These are phyloP conservation scores for Rotaria sp. DNA, from an alignment of 2,888 invertebrate genomes.

Conservation along the genomic window DNA sequence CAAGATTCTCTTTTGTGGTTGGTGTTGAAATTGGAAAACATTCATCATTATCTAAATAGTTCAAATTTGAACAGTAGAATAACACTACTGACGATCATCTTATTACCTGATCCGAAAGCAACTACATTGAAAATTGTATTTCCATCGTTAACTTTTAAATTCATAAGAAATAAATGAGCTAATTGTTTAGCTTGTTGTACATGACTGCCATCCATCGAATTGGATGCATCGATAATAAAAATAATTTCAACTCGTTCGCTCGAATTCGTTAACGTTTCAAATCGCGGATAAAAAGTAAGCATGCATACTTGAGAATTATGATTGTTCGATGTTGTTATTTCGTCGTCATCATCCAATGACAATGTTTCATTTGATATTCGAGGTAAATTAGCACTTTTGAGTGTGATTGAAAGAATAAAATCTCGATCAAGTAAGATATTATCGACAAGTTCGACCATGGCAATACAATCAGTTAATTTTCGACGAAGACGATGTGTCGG, in stretches of 20 bases:
- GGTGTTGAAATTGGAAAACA: neutral
- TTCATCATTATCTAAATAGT: conserved; percentile 25
- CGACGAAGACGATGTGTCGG: conserved; percentile 50
- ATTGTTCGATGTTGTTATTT: conserved; percentile 42
- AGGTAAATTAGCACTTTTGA: conserved; percentile 56
- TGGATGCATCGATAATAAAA: conserved; percentile 55
- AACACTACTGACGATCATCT: neutral
- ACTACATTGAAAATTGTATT: neutral
- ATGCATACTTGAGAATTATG: conserved; percentile 31
- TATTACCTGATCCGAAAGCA: conserved; percentile 1
- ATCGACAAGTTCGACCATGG: conserved; percentile 48
- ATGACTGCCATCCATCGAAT: conserved; percentile 53
- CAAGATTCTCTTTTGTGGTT: neutral
- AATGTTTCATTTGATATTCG: conserved; percentile 56
- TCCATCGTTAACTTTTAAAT: neutral
- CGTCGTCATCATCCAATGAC: too few species aligned
- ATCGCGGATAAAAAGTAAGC: conserved; percentile 56
- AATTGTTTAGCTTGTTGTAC: conserved; percentile 41
- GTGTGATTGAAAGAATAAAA: conserved; percentile 53
- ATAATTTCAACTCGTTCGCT: conserved; percentile 47
- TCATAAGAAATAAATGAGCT: neutral
- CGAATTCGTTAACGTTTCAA: conserved; percentile 47
- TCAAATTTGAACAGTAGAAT: neutral
- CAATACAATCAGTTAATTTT: conserved; percentile 53
- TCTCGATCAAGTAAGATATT: conserved; percentile 49